Base-by-base conservation (phyloP, 92 coral and sea anemone species). In the Chrysogorgia sp. region DNA sequence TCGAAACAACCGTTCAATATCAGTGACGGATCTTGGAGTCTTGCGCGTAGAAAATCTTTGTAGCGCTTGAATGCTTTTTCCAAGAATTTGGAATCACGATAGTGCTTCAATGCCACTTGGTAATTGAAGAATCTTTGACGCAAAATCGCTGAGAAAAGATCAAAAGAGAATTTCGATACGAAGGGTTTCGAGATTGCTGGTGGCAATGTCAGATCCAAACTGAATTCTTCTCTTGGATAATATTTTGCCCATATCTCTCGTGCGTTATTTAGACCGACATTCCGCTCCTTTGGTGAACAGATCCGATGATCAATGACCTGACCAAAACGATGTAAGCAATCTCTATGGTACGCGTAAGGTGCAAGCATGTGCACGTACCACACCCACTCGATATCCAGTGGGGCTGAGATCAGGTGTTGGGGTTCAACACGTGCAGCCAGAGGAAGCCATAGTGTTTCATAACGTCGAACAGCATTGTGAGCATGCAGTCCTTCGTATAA, bases 351-450 rank as follows among this genome's bases (percentile, higher is more conserved):
- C 57, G 65, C 70, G 47, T 80, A 76, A 2, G 90, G 90, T 9
- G 79, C 58, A 1, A 82, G 23, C 90, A 86, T 86, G 60, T 86
- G 90, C 0, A 86, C 70, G 63, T 82, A 74, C 90, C 94, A 90
- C 70, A 87, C 91, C 94, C 94, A 90, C 1, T 88, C 90, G 14
- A 90, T 75, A 48, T 90, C 90, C 53, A 86, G 71, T 29, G 90
- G 90, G 2, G 90, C 84, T 10, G 84, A 60, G 75, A 86, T 69
- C 3, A 81, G 67, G 31, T 82, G 77, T 23, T 63, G 43, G 17
- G 82, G 74, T 24, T 56, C 79, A 19, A 31, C 40, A 59, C 63
- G 81, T 24, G 79, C 74, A 29, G 79, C 84, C 28, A 86, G 70
- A 19, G 90, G 90, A 29, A 86, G 50, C 90, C 90, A 86, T 35